Evolutionary conservation across 2,888 invertebrate genomes (phyloP).

Genomic region (Parapristionchus giblindavisi): DNA sequence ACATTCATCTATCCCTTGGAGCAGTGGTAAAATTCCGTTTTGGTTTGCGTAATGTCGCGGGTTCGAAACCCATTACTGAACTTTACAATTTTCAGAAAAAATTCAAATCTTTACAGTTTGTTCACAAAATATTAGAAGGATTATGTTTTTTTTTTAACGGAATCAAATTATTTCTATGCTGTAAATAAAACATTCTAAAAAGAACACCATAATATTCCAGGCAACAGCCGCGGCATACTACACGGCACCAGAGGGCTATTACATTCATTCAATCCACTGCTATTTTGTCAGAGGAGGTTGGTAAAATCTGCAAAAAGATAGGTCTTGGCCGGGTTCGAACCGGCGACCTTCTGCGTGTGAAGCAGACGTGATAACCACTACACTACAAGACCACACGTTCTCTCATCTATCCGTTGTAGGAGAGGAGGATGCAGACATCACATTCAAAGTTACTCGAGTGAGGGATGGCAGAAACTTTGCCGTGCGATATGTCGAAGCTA

Average conservation of each 20-base stretch:
- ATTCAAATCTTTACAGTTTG: not conserved
- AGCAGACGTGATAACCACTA: conserved; percentile 59
- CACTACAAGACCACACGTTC: conserved; percentile 15
- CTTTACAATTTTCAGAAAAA: no score
- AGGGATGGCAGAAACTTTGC: conserved; percentile 61
- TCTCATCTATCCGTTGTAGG: conserved; percentile 39
- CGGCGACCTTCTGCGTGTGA: conserved; percentile 67
- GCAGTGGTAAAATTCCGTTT: no score
- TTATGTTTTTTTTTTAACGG: no score
- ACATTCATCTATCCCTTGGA: no score
- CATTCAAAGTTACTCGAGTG: conserved; percentile 56
- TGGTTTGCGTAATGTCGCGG: no score
- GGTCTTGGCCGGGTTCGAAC: conserved; percentile 39
- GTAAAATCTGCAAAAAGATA: not conserved
- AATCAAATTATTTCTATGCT: no score
- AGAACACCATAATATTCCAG: conserved; percentile 51
- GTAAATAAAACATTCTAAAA: not conserved
- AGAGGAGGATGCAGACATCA: conserved; percentile 55
- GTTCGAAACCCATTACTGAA: no score
- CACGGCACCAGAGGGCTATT: conserved; percentile 59
- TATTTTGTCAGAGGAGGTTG: conserved; percentile 61
- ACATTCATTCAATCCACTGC: conserved; percentile 60
- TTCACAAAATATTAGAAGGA: no score
- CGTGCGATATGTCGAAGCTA: conserved; percentile 59
- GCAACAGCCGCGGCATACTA: conserved; percentile 60